These are phyloP conservation scores for Aphodius granarius DNA, from an alignment of 2,888 invertebrate species.

Conservation along the genomic window DNA sequence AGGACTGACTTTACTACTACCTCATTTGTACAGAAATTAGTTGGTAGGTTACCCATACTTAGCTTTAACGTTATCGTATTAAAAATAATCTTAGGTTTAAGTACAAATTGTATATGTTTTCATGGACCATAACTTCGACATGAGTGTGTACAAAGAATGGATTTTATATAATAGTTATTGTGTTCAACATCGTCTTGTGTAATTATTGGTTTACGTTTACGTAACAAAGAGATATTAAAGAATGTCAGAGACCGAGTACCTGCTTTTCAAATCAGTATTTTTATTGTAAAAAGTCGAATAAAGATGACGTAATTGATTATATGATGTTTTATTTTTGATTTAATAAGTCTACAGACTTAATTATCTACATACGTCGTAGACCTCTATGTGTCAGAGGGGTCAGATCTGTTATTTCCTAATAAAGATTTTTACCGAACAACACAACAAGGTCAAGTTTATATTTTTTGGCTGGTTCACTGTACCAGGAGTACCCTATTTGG, in stretches of 20 bases:
- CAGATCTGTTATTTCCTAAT: not conserved
- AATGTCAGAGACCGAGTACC: slow-evolving; percentile 31
- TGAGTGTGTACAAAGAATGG: not conserved
- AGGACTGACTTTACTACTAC: slow-evolving; percentile 55
- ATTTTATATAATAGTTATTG: not conserved
- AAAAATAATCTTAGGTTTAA: slow-evolving; percentile 11
- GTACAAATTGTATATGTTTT: slow-evolving; percentile 15
- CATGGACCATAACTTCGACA: not conserved
- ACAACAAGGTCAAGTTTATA: not conserved
- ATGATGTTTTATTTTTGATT: not conserved
- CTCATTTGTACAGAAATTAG: slow-evolving; percentile 51
- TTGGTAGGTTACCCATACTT: slow-evolving; percentile 46
- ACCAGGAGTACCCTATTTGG: not conserved
- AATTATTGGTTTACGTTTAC: not conserved
- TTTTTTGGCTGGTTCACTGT: not conserved
- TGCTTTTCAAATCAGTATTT: slow-evolving; percentile 33
- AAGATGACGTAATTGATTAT: not conserved
- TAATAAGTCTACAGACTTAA: not conserved
- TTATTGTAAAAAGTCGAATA: not conserved
- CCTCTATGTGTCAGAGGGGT: not conserved
- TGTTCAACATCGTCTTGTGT: not conserved
- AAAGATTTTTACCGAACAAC: not conserved
- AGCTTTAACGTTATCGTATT: slow-evolving; percentile 13
- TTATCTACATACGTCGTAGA: not conserved
- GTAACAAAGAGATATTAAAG: not conserved